Percentiles rank a stretch among this genome's conserved stretches.
Conservation (phyloP, 2,888 invertebrate species). For the Xestia rhomboidea region DNA sequence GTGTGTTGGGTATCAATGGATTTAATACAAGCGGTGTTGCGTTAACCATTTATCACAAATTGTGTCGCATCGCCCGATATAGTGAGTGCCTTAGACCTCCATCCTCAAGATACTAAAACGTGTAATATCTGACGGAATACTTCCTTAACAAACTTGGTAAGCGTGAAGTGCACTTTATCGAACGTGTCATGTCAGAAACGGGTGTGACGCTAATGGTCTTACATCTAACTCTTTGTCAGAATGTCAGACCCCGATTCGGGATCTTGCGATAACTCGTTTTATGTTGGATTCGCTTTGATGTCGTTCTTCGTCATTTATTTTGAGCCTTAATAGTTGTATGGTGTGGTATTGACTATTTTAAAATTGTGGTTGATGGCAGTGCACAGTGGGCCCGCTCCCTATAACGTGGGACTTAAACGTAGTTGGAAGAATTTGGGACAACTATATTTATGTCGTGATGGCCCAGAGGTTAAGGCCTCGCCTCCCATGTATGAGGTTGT, state of each 20-base stretch:
- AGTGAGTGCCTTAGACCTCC: background rate
- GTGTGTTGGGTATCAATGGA: no score
- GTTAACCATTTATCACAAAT: background rate
- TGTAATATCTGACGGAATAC: slow-evolving; percentile 15
- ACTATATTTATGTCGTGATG: no score
- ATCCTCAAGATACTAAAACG: background rate
- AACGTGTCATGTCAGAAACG: slow-evolving; percentile 9
- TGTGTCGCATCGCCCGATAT: background rate
- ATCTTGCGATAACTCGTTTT: slow-evolving; percentile 18
- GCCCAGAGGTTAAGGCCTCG: no score
- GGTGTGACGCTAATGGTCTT: slow-evolving; percentile 30
- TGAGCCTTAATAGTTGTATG: background rate
- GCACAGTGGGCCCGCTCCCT: background rate
- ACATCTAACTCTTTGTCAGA: slow-evolving; percentile 35
- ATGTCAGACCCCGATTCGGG: background rate
- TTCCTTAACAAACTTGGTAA: slow-evolving; percentile 3
- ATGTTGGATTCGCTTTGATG: background rate
- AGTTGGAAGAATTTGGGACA: background rate
- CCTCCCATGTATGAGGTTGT: no score
- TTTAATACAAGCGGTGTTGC: no score
- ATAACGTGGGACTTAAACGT: background rate
- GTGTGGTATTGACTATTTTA: background rate
- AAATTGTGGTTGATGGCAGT: background rate
- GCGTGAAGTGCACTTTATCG: slow-evolving; percentile 34
- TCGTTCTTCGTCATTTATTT: background rate